Base-by-base conservation (phyloP, 2,113 vertebrate genomes). In the Loxodonta africana region DNA sequence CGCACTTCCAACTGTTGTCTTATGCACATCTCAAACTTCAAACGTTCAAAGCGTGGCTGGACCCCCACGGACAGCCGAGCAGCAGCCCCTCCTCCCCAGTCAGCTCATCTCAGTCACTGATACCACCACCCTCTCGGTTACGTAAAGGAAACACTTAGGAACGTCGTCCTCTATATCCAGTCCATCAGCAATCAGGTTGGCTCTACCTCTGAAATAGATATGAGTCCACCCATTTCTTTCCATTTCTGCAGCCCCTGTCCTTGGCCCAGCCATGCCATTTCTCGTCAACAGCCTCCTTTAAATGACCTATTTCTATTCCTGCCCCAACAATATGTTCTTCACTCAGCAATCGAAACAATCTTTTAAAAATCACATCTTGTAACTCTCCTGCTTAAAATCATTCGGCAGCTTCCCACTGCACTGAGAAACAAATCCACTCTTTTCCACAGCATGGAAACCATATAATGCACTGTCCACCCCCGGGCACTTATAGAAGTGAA, bases 301-400 rank as follows among this genome's bases (percentile, higher is more conserved):
- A 85, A 74, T 25, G 33, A 57, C 17, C 71, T 80, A 57, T 46
- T 57, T 90, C 48, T 7, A 14, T 25, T 30, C 25, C 33, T 5
- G 1, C 73, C 21, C 15, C 17, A 37, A 65, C 51, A 83, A 88
- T 26, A 53, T 28, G 37, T 11, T 65, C 83, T 82, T 67, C 71
- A 57, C 21, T 81, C 2, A 2, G 44, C 37, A 73, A 93, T 33
- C 65, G 5, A 8, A 86, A 86, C 46, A 21, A 90, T 26, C n/a
- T 92, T 74, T 82, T 33, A 94, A 83, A 69, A 71, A 44, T 91
- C 88, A 51, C 57, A 41, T 82, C 60, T 57, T 46, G 83, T 96
- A 71, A 44, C n/a, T 60, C 25, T 57, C 37, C 30, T 63, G 69
- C 60, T 44, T 69, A 69, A 76, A 87, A 48, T 4, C 37, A 20